These are phyloP conservation scores for Apoderus coryli DNA, from an alignment of 2,888 invertebrate species.

Conservation along the genomic window DNA sequence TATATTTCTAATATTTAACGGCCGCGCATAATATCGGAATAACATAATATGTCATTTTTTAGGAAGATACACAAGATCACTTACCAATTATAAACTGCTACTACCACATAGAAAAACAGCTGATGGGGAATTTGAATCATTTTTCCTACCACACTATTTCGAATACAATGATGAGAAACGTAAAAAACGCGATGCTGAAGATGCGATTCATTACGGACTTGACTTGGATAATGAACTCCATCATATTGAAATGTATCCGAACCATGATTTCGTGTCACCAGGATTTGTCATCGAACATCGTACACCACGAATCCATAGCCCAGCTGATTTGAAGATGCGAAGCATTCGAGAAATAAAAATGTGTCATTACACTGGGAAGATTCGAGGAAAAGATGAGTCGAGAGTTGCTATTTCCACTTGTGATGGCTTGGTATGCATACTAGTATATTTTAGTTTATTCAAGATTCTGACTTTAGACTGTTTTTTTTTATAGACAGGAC, in stretches of 20 bases:
- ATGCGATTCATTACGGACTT: conserved; percentile 7
- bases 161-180: background rate
- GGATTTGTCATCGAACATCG: conserved; percentile 6
- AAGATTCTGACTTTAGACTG: background rate
- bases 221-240: conserved; percentile 7
- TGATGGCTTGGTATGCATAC: conserved; percentile 8
- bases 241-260: conserved; percentile 9
- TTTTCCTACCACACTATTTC: conserved; percentile 7
- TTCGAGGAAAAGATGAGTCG: conserved; percentile 4
- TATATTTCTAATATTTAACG: no score
- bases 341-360: conserved; percentile 6
- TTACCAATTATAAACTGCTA: no score
- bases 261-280: conserved; percentile 9
- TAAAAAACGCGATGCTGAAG: background rate
- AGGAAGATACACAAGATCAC: no score
- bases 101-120: conserved; percentile 9
- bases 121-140: conserved; percentile 9
- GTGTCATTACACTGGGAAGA: conserved; percentile 8
- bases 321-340: conserved; percentile 2
- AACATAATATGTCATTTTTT: no score
- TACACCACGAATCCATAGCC: background rate
- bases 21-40: no score
- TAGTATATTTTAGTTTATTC: background rate
- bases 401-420: conserved; percentile 8
- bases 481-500: conserved; percentile 7